A percentile compares a stretch with the other conserved stretches of the same genome.
Evolutionary conservation across 2,797 vertebrate species (phyloP).

Genomic region (Austrolebias charrua): DNA sequence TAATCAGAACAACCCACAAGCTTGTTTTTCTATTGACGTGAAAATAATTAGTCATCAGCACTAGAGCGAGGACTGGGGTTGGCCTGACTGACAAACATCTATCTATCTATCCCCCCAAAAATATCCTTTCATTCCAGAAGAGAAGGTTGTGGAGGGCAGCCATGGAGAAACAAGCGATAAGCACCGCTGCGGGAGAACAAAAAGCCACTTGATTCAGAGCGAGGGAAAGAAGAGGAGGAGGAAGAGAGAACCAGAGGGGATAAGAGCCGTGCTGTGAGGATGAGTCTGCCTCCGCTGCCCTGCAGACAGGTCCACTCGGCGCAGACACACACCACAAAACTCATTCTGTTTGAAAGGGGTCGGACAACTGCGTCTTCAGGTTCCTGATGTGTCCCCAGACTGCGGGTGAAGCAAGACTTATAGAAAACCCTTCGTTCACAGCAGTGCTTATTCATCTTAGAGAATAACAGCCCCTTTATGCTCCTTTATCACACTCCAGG

Average conservation of each 20-base stretch:
- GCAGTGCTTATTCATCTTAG: slow-evolving; percentile 32
- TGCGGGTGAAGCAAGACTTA: slow-evolving; percentile 30
- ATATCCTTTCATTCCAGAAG: slow-evolving; percentile 54
- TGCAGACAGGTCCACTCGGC: slow-evolving; percentile 41
- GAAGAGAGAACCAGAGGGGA: slow-evolving; percentile 47
- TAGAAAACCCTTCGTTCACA: slow-evolving; percentile 36
- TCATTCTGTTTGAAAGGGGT: slow-evolving; percentile 16
- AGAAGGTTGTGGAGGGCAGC: slow-evolving; percentile 39
- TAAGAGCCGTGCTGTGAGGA: slow-evolving; percentile 50
- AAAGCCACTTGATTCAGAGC: slow-evolving; percentile 72
- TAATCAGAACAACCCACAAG: slow-evolving; percentile 41
- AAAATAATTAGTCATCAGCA: slow-evolving; percentile 34
- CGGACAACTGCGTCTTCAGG: slow-evolving; percentile 33
- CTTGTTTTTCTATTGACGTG: slow-evolving; percentile 14
- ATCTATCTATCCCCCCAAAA: slow-evolving; percentile 15
- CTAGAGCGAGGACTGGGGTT: slow-evolving; percentile 4
- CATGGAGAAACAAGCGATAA: slow-evolving; percentile 69
- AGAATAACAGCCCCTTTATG: slow-evolving; percentile 20
- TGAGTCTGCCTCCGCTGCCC: slow-evolving; percentile 46
- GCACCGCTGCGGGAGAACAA: slow-evolving; percentile 71
- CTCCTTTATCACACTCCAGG: slow-evolving; percentile 33
- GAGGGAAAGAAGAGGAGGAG: slow-evolving; percentile 28
- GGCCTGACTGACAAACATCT: slow-evolving; percentile 11
- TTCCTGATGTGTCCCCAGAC: slow-evolving; percentile 30
- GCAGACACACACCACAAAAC: slow-evolving; percentile 41